These are phyloP conservation scores for Dipodomys merriami DNA, from an alignment of 2,113 vertebrate species.

Conservation along the genomic window DNA sequence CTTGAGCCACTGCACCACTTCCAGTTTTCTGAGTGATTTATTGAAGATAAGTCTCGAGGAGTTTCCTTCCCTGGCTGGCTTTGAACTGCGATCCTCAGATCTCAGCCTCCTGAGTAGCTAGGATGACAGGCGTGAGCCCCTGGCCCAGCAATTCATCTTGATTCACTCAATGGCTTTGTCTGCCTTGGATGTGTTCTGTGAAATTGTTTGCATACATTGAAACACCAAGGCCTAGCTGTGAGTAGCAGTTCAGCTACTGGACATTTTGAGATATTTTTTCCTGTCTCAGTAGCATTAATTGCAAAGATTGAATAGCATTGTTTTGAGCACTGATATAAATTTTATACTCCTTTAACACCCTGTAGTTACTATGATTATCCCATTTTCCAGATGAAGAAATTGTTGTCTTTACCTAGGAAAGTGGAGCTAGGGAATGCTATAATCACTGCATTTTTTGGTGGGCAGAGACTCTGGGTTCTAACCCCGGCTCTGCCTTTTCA, in stretches of 20 bases:
- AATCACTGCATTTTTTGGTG: not conserved
- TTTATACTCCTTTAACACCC: not conserved
- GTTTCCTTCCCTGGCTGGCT: no score
- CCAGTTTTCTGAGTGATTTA: no score
- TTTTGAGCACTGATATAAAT: not conserved
- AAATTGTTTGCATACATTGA: not conserved
- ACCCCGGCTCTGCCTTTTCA: not conserved
- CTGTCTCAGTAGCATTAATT: not conserved
- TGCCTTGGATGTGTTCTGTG: not conserved
- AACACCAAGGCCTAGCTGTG: not conserved
- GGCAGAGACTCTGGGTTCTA: not conserved
- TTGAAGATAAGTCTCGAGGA: no score
- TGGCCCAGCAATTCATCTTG: no score
- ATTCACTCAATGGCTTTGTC: not conserved
- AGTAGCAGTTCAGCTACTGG: not conserved
- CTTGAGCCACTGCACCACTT: no score
- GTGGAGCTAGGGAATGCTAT: not conserved
- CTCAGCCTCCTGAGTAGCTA: no score
- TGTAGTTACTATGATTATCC: not conserved
- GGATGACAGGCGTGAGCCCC: no score
- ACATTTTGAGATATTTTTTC: not conserved
- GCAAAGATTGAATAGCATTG: not conserved
- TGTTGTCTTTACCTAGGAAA: not conserved
- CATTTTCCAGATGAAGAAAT: constrained; percentile 4
- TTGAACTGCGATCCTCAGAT: no score